These are phyloP conservation scores for Pedetes capensis DNA, from an alignment of 2,113 vertebrate species.

Conservation along the genomic window DNA sequence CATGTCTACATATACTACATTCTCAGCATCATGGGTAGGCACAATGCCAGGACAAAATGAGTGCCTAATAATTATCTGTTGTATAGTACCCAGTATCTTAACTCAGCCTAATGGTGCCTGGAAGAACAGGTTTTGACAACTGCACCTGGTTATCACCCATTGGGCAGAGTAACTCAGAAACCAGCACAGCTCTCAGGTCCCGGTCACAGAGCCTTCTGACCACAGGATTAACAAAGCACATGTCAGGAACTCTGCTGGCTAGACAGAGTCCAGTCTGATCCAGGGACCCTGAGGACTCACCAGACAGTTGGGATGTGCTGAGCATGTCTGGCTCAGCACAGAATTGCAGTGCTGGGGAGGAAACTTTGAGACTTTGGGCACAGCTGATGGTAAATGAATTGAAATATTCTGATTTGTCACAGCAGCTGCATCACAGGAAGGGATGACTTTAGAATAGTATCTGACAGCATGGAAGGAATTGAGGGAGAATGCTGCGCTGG, in stretches of 20 bases:
- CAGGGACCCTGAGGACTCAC: slow-evolving; percentile 39
- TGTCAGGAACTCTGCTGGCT: background rate
- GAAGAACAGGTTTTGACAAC: background rate
- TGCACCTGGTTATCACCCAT: background rate
- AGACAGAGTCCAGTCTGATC: background rate
- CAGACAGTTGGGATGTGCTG: background rate
- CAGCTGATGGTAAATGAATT: slow-evolving; percentile 10
- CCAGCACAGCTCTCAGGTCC: background rate
- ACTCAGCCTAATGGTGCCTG: background rate
- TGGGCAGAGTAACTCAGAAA: background rate
- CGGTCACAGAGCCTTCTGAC: background rate
- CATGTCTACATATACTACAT: background rate
- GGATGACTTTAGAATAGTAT: slow-evolving; percentile 6
- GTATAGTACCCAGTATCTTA: background rate
- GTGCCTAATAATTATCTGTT: background rate
- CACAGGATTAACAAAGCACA: background rate
- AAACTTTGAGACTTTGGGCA: background rate
- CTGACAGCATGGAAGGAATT: slow-evolving; percentile 39
- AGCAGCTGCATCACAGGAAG: slow-evolving; percentile 18
- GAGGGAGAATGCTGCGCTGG: background rate
- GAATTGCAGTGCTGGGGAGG: slow-evolving; percentile 41
- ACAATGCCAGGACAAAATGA: background rate
- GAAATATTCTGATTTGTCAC: slow-evolving; percentile 18
- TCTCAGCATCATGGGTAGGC: background rate
- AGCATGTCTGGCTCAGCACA: background rate